Evolutionary conservation across 2,797 vertebrate species (phyloP).

Genomic region (Lacerta bilineata): DNA sequence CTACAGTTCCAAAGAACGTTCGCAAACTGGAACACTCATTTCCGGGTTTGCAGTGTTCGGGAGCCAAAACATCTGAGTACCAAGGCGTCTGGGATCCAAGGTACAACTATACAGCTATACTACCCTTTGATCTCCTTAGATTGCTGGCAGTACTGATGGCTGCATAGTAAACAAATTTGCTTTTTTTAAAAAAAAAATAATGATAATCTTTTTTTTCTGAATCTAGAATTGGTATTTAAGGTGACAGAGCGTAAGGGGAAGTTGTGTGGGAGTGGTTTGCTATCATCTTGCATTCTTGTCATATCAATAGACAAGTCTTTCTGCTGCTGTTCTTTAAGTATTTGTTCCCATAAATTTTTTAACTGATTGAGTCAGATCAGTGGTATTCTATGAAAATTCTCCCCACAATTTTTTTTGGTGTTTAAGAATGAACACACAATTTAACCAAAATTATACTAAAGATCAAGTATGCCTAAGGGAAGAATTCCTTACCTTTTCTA

Average conservation of each 20-base stretch:
- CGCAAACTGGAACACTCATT: no score
- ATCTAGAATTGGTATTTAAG: conserved; percentile 27
- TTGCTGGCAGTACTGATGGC: background rate
- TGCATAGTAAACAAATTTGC: background rate
- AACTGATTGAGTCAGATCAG: conserved; percentile 18
- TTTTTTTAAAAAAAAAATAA: no score
- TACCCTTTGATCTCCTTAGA: background rate
- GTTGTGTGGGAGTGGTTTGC: background rate
- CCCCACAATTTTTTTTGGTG: background rate
- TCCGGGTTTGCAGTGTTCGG: no score
- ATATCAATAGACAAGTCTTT: background rate
- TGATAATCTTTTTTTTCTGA: background rate
- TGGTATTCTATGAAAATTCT: conserved; percentile 23
- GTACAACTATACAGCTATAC: background rate
- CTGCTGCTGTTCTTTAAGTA: conserved; percentile 23
- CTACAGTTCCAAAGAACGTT: no score
- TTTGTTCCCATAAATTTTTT: background rate
- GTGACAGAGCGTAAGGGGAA: background rate
- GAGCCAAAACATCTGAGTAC: no score
- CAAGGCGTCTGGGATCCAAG: no score
- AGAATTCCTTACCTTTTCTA: conserved; percentile 89
- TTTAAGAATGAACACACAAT: background rate
- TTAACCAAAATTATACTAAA: background rate
- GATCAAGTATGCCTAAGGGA: background rate
- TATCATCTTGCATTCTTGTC: background rate